These are phyloP conservation scores for Fopius arisanus DNA, from an alignment of 1,140 invertebrate genomes.

Conservation along the genomic window DNA sequence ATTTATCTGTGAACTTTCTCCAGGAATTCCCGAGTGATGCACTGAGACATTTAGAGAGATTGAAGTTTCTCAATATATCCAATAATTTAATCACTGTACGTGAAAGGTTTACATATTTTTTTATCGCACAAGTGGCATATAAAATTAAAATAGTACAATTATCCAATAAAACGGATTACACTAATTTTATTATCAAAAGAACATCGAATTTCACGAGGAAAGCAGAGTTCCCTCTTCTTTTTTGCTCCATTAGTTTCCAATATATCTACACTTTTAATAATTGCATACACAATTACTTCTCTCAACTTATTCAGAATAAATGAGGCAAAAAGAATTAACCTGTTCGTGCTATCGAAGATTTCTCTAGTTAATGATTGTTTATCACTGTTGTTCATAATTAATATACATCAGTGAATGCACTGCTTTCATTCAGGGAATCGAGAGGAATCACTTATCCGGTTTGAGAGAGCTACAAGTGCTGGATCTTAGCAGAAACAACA, in stretches of 20 bases:
- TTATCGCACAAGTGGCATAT: not conserved
- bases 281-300: no score
- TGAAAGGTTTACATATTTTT: constrained; percentile 27
- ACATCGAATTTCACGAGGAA: no score
- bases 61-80: constrained; percentile 80
- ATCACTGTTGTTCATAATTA: not conserved
- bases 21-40: constrained; percentile 80
- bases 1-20: constrained; percentile 87
- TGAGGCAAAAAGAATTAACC: no score
- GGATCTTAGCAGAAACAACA: constrained; percentile 84
- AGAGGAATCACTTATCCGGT: constrained; percentile 73
- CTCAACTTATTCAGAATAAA: no score
- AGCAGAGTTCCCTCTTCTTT: not conserved
- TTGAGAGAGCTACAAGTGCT: constrained; percentile 75
- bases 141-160: no score
- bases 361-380: no score
- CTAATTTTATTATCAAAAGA: no score
- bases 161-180: no score
- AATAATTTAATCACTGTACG: constrained; percentile 83
- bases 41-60: constrained; percentile 71
- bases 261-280: no score
- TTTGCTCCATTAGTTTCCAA: not conserved
- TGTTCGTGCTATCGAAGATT: no score
- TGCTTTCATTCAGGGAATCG: constrained; percentile 67
- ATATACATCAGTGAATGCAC: not conserved